Evolutionary conservation across 1,140 invertebrate species (phyloP).

Genomic region (Caenorhabditis tropicalis): DNA sequence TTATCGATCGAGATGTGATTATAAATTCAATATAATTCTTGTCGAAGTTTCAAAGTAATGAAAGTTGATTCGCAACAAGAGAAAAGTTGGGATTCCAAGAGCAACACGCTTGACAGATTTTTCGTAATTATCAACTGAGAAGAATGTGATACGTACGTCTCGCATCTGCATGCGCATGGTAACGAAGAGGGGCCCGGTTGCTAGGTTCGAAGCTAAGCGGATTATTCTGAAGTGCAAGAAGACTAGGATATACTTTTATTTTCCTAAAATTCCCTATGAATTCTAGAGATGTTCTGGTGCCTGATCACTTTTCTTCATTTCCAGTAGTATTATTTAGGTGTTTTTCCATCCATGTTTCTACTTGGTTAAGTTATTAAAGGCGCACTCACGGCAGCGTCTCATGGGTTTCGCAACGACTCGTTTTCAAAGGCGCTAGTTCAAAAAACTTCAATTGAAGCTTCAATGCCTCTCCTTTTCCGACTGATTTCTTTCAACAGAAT

Average conservation of each 20-base stretch:
- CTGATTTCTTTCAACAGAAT: neutral
- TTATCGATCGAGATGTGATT: neutral
- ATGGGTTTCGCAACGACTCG: neutral
- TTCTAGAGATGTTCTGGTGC: too few species aligned
- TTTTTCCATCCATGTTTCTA: neutral
- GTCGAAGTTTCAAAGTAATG: neutral
- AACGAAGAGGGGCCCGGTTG: neutral
- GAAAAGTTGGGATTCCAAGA: neutral
- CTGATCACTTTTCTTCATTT: too few species aligned
- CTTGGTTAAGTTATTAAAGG: neutral
- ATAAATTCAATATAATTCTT: neutral
- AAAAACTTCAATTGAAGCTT: neutral
- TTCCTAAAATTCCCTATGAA: too few species aligned
- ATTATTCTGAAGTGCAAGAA: neutral
- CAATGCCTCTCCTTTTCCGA: neutral
- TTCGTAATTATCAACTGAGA: neutral
- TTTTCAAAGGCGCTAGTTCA: neutral
- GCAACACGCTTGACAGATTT: neutral
- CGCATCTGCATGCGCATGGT: neutral
- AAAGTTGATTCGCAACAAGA: neutral
- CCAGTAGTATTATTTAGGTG: too few species aligned
- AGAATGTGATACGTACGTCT: neutral
- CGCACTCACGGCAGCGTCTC: neutral
- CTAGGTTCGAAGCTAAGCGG: neutral
- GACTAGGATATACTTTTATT: neutral